Conservation (phyloP, 2,113 vertebrate genomes). For the Petroica traversi region DNA sequence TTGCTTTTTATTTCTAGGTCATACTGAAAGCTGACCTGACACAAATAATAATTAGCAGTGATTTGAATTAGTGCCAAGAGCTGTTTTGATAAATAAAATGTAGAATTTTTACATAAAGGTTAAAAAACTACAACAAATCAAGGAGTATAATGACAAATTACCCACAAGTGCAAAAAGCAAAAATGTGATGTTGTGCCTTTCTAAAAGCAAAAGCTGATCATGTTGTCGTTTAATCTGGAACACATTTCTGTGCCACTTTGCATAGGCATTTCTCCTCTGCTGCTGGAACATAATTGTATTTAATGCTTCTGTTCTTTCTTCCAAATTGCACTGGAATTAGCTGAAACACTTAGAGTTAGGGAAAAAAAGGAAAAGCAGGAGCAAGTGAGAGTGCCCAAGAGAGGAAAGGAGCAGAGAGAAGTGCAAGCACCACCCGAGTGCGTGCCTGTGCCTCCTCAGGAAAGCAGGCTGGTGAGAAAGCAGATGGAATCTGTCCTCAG, state of each 20-base stretch:
- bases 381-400: rapidly evolving
- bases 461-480: background rate
- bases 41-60: background rate
- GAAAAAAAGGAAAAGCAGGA: background rate
- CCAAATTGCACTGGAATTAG: background rate
- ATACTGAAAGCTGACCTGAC: background rate
- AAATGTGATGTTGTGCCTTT: background rate
- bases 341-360: background rate
- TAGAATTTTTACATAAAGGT: background rate
- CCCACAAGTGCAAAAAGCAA: background rate
- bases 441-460: background rate
- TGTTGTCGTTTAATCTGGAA: background rate
- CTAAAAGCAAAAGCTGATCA: background rate
- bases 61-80: background rate
- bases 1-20: background rate
- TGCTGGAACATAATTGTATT: background rate
- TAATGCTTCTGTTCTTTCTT: background rate
- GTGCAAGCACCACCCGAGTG: background rate
- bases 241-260: background rate
- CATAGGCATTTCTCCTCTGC: background rate
- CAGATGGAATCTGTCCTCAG: background rate
- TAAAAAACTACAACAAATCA: background rate
- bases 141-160: background rate
- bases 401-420: background rate
- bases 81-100: background rate